phyloP scores from a whole-genome alignment of 2,888 invertebrate species.

The Lydus trimaculatus region DNA sequence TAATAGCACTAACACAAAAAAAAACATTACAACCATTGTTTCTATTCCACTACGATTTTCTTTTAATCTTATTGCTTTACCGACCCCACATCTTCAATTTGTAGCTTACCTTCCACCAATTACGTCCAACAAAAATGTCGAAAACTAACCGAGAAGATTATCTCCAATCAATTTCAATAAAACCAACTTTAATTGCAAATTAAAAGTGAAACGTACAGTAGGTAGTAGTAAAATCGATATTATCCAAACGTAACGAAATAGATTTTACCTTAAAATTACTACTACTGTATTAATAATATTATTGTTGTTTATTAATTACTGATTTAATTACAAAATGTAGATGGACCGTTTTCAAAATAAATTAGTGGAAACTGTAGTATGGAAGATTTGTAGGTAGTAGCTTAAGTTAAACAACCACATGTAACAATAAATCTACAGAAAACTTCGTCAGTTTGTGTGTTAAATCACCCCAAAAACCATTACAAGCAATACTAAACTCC shows the following conservation, averaged over 20 bases:
- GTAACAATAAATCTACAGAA: conserved; percentile 24
- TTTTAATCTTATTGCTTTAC: not conserved
- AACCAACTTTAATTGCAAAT: not conserved
- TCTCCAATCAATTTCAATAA: not conserved
- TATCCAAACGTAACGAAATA: too few relatives aligned
- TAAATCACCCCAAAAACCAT: conserved; percentile 21
- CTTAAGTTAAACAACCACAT: conserved; percentile 17
- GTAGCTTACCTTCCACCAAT: not conserved
- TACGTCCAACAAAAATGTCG: not conserved
- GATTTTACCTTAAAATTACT: not conserved
- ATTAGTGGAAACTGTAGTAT: conserved; percentile 8
- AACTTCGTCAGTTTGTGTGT: conserved; percentile 20
- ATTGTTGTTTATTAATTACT: not conserved
- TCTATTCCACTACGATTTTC: not conserved
- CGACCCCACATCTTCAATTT: not conserved
- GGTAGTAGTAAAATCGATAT: too few relatives aligned
- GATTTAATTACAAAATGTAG: conserved; percentile 7
- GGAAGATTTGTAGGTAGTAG: conserved; percentile 17
- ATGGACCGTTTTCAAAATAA: not conserved
- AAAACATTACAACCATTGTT: not conserved
- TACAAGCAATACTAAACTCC: not conserved
- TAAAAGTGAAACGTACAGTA: not conserved
- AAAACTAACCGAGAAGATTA: not conserved
- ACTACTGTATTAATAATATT: not conserved
- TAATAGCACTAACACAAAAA: not conserved